Conservation (phyloP, 2,113 vertebrate species). For the Engystomops pustulosus region DNA sequence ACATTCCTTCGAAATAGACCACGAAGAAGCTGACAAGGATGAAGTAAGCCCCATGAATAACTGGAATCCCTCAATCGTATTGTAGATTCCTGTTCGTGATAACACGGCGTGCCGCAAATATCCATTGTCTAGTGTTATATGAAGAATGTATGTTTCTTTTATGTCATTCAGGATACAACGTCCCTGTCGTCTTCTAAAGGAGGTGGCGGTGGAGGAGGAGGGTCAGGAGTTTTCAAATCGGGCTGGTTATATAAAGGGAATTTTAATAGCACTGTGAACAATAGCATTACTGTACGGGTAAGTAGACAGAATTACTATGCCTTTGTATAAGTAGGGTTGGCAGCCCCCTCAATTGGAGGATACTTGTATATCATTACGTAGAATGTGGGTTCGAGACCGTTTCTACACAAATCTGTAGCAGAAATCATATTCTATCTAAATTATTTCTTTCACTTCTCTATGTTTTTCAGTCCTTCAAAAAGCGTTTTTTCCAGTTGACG, state of each 20-base stretch:
- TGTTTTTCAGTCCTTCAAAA: slow-evolving; percentile 90
- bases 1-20: slow-evolving; percentile 96
- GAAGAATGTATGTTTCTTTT: slow-evolving; percentile 28
- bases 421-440: background rate
- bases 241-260: slow-evolving; percentile 99
- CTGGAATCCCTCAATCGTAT: too few relatives aligned
- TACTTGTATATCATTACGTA: slow-evolving; percentile 40
- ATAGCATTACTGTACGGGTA: slow-evolving; percentile 96
- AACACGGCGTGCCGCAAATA: background rate
- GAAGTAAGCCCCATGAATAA: slow-evolving; percentile 79
- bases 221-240: slow-evolving; percentile 90
- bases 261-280: slow-evolving; percentile 98
- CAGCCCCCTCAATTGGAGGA: background rate
- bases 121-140: slow-evolving; percentile 8
- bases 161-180: slow-evolving; percentile 86
- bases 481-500: slow-evolving; percentile 95
- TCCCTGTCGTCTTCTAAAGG: slow-evolving; percentile 97
- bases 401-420: background rate
- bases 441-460: slow-evolving; percentile 11
- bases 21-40: slow-evolving; percentile 96
- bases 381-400: background rate
- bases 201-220: slow-evolving; percentile 81
- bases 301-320: slow-evolving; percentile 65
- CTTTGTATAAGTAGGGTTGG: slow-evolving; percentile 19
- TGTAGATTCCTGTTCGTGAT: slow-evolving; percentile 39